Conservation (phyloP, 2,888 invertebrate genomes). For the Pachliopta kotzebuea region DNA sequence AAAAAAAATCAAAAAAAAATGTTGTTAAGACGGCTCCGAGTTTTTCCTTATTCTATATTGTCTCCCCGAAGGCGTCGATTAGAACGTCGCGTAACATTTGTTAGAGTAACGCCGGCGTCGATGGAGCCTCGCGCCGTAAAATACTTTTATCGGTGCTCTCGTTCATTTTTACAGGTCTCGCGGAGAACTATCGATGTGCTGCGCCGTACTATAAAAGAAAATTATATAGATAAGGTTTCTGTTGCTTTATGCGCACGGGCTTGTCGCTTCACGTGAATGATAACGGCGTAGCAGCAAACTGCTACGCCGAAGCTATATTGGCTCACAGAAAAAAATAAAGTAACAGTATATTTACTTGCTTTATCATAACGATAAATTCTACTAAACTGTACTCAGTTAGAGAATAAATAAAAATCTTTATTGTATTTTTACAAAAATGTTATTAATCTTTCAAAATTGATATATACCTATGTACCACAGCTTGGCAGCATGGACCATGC, state of each 20-base stretch:
- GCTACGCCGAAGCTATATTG: neutral
- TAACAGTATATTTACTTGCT: too few relatives aligned
- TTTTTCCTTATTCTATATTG: slow-evolving; percentile 38
- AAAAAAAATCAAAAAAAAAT: slow-evolving; percentile 42
- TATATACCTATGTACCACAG: too few relatives aligned
- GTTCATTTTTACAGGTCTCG: slow-evolving; percentile 21
- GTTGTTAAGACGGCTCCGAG: slow-evolving; percentile 41
- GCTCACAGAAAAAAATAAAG: too few relatives aligned
- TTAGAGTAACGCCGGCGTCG: slow-evolving; percentile 19
- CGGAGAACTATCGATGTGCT: slow-evolving; percentile 16
- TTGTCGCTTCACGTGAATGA: neutral
- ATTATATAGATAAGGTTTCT: slow-evolving; percentile 7
- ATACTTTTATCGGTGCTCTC: slow-evolving; percentile 20
- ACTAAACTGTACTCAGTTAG: too few relatives aligned
- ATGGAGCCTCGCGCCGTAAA: slow-evolving; percentile 23
- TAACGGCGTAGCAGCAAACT: neutral
- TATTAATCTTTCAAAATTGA: too few relatives aligned
- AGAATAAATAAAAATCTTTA: too few relatives aligned
- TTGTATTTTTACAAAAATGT: too few relatives aligned
- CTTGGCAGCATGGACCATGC: too few relatives aligned
- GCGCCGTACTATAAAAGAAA: slow-evolving; percentile 4
- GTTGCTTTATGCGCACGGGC: neutral
- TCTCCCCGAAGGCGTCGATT: slow-evolving; percentile 31
- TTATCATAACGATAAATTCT: too few relatives aligned
- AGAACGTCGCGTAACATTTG: slow-evolving; percentile 34